phyloP scores from a whole-genome alignment of 2,888 invertebrate species.

The Cetonia aurata region DNA sequence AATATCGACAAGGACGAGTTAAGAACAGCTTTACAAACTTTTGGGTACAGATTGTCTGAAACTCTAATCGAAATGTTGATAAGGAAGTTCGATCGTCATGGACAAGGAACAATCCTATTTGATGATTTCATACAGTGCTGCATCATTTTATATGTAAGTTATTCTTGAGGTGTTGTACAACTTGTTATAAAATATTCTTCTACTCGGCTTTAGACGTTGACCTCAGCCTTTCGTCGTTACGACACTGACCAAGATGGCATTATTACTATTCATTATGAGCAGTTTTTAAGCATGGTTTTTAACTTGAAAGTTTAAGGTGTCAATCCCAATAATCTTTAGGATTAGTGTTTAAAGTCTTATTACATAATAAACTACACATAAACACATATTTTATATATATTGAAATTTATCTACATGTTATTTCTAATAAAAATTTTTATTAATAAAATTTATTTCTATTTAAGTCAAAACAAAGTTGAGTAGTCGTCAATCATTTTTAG shows the following conservation, averaged over 20 bases:
- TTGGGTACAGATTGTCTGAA: conserved; percentile 91
- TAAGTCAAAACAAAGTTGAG: neutral
- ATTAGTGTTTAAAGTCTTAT: neutral
- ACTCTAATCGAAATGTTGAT: conserved; percentile 84
- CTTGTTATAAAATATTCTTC: conserved; percentile 54
- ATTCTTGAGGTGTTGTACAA: neutral
- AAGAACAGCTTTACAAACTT: conserved; percentile 89
- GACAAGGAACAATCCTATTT: conserved; percentile 92
- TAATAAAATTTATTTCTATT: too few species aligned
- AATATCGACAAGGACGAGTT: conserved; percentile 93
- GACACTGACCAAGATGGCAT: conserved; percentile 96
- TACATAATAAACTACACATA: neutral
- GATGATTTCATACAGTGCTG: conserved; percentile 99
- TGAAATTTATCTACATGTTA: neutral
- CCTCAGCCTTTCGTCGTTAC: conserved; percentile 86
- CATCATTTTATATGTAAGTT: conserved; percentile 90
- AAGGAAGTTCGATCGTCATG: conserved; percentile 93
- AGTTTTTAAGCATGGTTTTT: conserved; percentile 93
- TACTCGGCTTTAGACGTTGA: conserved; percentile 79
- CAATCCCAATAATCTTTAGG: neutral
- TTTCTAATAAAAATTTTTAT: neutral
- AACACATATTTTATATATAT: neutral
- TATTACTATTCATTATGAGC: conserved; percentile 95
- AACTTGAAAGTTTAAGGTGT: conserved; percentile 76
- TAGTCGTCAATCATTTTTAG: conserved; percentile 50